phyloP scores from a whole-genome alignment of 2,797 vertebrate genomes.

The Pampus argenteus region DNA sequence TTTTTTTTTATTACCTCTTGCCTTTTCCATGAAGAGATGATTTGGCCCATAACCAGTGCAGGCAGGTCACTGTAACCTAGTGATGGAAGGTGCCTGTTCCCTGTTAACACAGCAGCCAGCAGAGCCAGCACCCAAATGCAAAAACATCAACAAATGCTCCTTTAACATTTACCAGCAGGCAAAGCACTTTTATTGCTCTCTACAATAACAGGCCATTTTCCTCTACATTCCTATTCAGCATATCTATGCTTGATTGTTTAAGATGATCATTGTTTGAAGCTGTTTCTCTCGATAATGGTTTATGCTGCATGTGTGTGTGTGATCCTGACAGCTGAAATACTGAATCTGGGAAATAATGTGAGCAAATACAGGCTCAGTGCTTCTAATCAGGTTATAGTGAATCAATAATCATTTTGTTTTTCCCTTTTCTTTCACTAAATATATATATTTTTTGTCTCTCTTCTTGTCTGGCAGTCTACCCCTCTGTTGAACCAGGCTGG shows the following conservation, averaged over 20 bases:
- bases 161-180: constrained; percentile 48
- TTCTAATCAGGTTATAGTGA: constrained; percentile 13
- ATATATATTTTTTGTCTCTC: constrained; percentile 18
- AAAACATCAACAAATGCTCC: constrained; percentile 71
- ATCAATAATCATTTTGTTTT: constrained; percentile 8
- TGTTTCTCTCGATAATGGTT: background rate
- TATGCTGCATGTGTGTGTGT: background rate
- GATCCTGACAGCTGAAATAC: constrained; percentile 15
- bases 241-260: background rate
- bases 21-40: constrained; percentile 55
- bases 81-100: constrained; percentile 76
- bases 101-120: constrained; percentile 64
- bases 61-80: constrained; percentile 86
- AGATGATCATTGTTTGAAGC: constrained; percentile 11
- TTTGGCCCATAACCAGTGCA: constrained; percentile 64
- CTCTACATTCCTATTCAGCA: constrained; percentile 23
- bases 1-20: constrained; percentile 58
- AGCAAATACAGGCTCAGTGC: constrained; percentile 2
- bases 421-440: constrained; percentile 16
- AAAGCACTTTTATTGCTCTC: constrained; percentile 48
- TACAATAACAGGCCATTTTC: constrained; percentile 11
- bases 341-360: constrained; percentile 9
- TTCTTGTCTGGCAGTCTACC: constrained; percentile 85
- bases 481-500: constrained; percentile 96
- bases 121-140: constrained; percentile 59